Base-by-base conservation (phyloP, 2,888 invertebrate genomes). In the Formica aserva region DNA sequence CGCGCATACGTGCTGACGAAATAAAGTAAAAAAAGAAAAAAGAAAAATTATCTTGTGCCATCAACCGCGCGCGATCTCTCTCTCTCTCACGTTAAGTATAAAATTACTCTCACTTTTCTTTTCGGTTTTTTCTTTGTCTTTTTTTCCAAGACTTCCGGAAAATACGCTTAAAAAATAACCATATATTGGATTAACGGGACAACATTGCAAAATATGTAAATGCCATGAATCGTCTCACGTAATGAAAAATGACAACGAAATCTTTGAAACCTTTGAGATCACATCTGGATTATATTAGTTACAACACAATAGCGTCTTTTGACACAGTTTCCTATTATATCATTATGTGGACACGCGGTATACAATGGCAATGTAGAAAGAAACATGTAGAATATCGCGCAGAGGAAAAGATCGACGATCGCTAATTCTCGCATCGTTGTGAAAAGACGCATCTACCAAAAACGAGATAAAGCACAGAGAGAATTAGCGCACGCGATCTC, bases 71-170 rank as follows among this genome's bases (percentile, higher is more conserved):
- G 63, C 8, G 15, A 48, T 32, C 15, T n/a, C 45, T 41, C 29
- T 18, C 69, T 13, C 55, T n/a, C 32, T 41, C 29, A 13, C 69
- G 55, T 41, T 8, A 4, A 63, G 69, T 55, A 85, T 48, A 63
- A 85, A 86, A 72, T 76, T 85, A 85, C 62, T 38, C 18, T 45
- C 26, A 15, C 32, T 35, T 29, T 26, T 78, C 35, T 62, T 32
- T 32, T 15, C 32, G 32, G 35, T 32, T 22, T 45, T 38, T 45
- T 38, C 22, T 18, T 32, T 38, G 15, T 3, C 57, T 38, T 35
- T 65, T 52, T 38, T 62, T 32, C 4, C 3, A n/a, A 78, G 29
- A 4, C 15, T 13, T 1, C 11, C 32, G 29, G 13, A 13, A 48
- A 66, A 57, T 35, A 29, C 41, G 55, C 32, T 62, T 35, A 22